Base-by-base conservation (phyloP, 2,888 invertebrate species). In the Opisthograptis luteolata region DNA sequence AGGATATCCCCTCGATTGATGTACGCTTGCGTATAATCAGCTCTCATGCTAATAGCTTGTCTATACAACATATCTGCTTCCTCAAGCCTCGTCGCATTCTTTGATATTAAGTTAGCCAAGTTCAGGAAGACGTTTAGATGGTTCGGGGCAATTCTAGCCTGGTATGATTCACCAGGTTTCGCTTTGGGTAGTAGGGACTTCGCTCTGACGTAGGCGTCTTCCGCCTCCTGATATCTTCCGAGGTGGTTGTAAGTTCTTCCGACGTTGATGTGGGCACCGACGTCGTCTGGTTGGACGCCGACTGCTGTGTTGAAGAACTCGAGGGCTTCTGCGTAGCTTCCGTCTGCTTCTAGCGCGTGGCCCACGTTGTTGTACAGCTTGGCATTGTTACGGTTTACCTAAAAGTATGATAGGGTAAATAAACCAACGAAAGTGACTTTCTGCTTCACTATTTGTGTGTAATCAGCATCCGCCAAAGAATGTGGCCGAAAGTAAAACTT, bases 281-380 rank as follows among this genome's bases (percentile, higher is more conserved):
- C 97, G 80, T 99, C 98, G 78, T 98, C 98, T 8, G 96, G 95
- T 84, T 99, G 99, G 5, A 98, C 98, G 73, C 93, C 93, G 13
- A 97, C 97, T 8, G 98, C 98, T 68, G 96, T 96, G 75, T 96
- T 94, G 82, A 98, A 98, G 87, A 97, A 99, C 58, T 94, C 92
- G 48, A 99, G 86, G 0, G 99, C 98, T 77, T 98, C 97, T 1
- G 86, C 84, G 66, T 92, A 94, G 17, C 88, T 90, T 0, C 92
- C 91, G 12, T 92, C 93, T 8, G 92, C 95, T 90, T 99, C 98
- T 63, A 99, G 88, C 0, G 98, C 98, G 84, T 99, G 98, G 0
- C 98, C 99, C 1, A 99, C 98, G 84, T 99, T 99, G 87, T 99
- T 99, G 88, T 97, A 99, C 14, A 99, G 92, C 83, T 99, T 99